phyloP scores from a whole-genome alignment of 2,113 vertebrate genomes.

The Haemorhous mexicanus region DNA sequence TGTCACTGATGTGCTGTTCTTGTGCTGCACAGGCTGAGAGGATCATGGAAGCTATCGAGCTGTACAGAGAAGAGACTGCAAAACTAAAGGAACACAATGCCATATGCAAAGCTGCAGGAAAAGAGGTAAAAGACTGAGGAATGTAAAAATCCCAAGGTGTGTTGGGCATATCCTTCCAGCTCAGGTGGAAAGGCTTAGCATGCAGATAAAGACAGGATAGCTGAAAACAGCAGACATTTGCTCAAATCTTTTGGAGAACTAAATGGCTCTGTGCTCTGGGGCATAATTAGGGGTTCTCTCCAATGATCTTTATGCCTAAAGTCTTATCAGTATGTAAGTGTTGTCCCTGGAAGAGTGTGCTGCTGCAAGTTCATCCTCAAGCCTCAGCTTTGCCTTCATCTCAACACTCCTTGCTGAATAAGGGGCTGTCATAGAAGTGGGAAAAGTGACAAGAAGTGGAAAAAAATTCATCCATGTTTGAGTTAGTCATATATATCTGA shows the following conservation, averaged over 20 bases:
- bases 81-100: constrained; percentile 85
- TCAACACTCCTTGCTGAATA: not conserved
- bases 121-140: constrained; percentile 77
- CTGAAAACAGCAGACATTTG: not conserved
- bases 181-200: not conserved
- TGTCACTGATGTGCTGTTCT: not conserved
- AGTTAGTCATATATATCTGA: not conserved
- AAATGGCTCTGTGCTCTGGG: not conserved
- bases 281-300: not conserved
- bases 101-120: constrained; percentile 83
- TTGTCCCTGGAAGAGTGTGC: not conserved
- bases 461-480: not conserved
- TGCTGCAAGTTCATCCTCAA: not conserved
- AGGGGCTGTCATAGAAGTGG: not conserved
- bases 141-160: not conserved
- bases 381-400: not conserved
- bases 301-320: not conserved
- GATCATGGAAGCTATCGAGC: constrained; percentile 95
- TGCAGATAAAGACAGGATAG: not conserved
- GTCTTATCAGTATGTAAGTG: not conserved
- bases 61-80: constrained; percentile 85
- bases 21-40: constrained; percentile 81
- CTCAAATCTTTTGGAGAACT: not conserved
- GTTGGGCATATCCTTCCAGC: not conserved
- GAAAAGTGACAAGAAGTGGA: not conserved